phyloP scores from a whole-genome alignment of 2,797 vertebrate species.

The Meriones psammophilus region DNA sequence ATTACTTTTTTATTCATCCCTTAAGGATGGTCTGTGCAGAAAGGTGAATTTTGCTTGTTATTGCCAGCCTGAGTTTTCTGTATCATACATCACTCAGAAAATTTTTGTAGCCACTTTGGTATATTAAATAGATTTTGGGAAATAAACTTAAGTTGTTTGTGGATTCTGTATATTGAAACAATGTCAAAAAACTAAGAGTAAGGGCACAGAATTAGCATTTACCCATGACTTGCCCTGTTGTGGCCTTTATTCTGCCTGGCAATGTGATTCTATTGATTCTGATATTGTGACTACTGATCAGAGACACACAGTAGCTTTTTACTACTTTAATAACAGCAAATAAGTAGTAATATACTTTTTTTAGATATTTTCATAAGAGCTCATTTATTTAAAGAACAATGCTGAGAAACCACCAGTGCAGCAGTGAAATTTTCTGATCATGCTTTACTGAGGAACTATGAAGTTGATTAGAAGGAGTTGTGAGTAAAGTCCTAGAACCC shows the following conservation, averaged over 20 bases:
- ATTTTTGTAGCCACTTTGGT: neutral
- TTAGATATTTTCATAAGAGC: neutral
- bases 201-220: no score
- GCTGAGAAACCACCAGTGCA: neutral
- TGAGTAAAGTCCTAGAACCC: constrained; percentile 6
- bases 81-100: neutral
- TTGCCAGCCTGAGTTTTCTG: neutral
- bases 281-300: neutral
- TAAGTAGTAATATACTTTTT: neutral
- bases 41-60: neutral
- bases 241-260: neutral
- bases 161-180: neutral
- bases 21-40: neutral
- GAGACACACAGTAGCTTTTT: neutral
- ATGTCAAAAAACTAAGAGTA: neutral
- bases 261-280: neutral
- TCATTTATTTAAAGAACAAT: constrained; percentile 36
- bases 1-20: neutral
- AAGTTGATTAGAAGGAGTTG: neutral
- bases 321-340: neutral
- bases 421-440: constrained; percentile 19
- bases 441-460: neutral
- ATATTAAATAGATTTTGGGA: constrained; percentile 2
- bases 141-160: neutral
- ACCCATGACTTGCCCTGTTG: no score